Base-by-base conservation (phyloP, 2,888 invertebrate species). In the Drosophila kanekoi region DNA sequence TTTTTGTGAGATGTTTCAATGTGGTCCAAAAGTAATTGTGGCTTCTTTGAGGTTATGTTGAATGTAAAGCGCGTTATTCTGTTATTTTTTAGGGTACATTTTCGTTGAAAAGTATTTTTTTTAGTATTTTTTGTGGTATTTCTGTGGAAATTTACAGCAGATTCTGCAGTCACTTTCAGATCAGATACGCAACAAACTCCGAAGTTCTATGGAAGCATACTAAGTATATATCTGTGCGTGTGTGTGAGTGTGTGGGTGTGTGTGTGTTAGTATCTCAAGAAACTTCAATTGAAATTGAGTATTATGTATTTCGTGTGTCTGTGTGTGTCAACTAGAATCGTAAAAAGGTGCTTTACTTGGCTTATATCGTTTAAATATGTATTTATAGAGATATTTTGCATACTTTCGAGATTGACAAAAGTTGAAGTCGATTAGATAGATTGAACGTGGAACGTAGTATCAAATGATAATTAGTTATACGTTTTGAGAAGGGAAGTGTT, bases 391-490 rank as follows among this genome's bases (percentile, higher is more conserved):
- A 38, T 41, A 37, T 37, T 47, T 44, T 37, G 4, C 37, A 44
- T 76, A 53, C 43, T 45, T 66, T 18, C 8, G 49, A 80, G 67
- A 61, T 75, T 65, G 71, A 86, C 81, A 86, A 83, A 86, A 83
- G 87, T 81, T 83, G 71, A 86, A 86, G 83, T 81, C 71, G 71
- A 59, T 81, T 81, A 68, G 71, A 59, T 81, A 77, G 74, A 58
- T 77, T 65, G 70, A 79, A 73, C 61, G 65, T 67, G 41, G 0
- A 67, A 69, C n/a, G n/a, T n/a, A n/a, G n/a, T n/a, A 61, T 45
- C 14, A 63, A 41, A 63, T 9, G 41, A 56, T 73, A 54, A 11
- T 44, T 58, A 57, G 62, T 67, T 62, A 69, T 65, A 56, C 44
- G 44, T 57, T 76, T 62, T 47, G 58, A 35, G 54, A 84, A 81